Conservation (phyloP, 2,888 invertebrate genomes). For the Mycalesis mineus region DNA sequence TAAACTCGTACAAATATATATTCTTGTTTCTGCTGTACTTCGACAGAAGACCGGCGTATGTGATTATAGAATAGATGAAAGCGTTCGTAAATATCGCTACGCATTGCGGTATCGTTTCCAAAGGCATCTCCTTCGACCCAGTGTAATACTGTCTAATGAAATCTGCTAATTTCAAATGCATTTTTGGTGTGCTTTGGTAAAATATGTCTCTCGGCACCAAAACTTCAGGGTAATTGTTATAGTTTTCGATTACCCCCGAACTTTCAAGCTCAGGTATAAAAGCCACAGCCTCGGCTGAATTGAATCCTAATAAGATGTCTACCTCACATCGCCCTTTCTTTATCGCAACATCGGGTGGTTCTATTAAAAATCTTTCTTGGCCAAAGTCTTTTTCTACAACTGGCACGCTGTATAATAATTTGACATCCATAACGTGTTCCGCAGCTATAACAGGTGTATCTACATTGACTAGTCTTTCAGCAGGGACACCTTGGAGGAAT, state of each 20-base stretch:
- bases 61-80: constrained; percentile 36
- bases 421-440: constrained; percentile 28
- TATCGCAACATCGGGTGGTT: constrained; percentile 37
- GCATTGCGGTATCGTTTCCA: constrained; percentile 28
- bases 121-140: constrained; percentile 33
- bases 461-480: constrained; percentile 37
- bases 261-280: constrained; percentile 27
- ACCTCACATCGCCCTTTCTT: constrained; percentile 65
- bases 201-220: constrained; percentile 44
- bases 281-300: constrained; percentile 79
- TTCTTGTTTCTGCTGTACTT: constrained; percentile 28
- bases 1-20: constrained; percentile 45
- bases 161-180: constrained; percentile 39
- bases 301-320: constrained; percentile 84
- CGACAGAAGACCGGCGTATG: constrained; percentile 33
- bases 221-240: constrained; percentile 41
- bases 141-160: constrained; percentile 45
- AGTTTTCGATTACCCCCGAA: constrained; percentile 25
- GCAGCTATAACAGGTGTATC: constrained; percentile 38
- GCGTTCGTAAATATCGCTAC: constrained; percentile 27
- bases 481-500: constrained; percentile 44
- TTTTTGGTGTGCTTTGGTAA: constrained; percentile 31
- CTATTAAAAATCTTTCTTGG: constrained; percentile 41
- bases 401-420: constrained; percentile 44
- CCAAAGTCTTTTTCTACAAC: constrained; percentile 53